Evolutionary conservation across 2,113 vertebrate genomes (phyloP).

Genomic region (Tautogolabrus adspersus): DNA sequence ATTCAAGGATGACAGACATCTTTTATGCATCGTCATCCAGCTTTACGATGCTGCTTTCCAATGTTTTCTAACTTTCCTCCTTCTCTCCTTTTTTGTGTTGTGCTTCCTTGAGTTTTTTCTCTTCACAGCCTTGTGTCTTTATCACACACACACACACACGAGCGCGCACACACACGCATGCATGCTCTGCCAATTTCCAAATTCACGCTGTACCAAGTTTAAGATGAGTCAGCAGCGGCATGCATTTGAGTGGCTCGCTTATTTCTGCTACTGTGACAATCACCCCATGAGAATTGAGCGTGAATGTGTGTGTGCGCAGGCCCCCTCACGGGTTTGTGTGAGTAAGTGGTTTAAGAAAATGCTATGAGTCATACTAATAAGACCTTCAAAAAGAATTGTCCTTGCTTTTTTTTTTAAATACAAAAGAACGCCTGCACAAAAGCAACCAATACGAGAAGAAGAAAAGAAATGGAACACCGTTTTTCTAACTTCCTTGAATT

Average conservation of each 20-base stretch:
- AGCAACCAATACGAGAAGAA: constrained; percentile 1
- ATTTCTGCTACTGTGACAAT: constrained; percentile 56
- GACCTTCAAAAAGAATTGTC: constrained; percentile 32
- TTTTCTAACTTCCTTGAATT: too few species aligned
- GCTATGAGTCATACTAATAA: constrained; percentile 50
- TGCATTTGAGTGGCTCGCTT: constrained; percentile 61
- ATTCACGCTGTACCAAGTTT: constrained; percentile 19
- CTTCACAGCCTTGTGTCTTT: constrained; percentile 5
- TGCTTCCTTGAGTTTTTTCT: background rate
- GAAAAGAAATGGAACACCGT: background rate
- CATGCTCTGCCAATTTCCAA: constrained; percentile 57
- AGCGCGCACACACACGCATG: background rate
- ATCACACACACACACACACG: constrained; percentile 6
- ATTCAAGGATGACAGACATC: constrained; percentile 10
- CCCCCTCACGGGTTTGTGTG: constrained; percentile 2
- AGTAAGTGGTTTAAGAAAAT: constrained; percentile 36
- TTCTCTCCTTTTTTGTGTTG: constrained; percentile 5
- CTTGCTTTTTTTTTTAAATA: constrained; percentile 36
- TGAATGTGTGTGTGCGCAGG: background rate
- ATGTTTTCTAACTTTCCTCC: background rate
- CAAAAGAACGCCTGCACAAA: constrained; percentile 26
- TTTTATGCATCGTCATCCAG: constrained; percentile 17
- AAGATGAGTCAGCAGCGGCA: constrained; percentile 55
- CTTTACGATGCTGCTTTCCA: background rate
- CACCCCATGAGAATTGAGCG: constrained; percentile 30